Conservation (phyloP, 2,888 invertebrate species). For the Platycheirus albimanus region DNA sequence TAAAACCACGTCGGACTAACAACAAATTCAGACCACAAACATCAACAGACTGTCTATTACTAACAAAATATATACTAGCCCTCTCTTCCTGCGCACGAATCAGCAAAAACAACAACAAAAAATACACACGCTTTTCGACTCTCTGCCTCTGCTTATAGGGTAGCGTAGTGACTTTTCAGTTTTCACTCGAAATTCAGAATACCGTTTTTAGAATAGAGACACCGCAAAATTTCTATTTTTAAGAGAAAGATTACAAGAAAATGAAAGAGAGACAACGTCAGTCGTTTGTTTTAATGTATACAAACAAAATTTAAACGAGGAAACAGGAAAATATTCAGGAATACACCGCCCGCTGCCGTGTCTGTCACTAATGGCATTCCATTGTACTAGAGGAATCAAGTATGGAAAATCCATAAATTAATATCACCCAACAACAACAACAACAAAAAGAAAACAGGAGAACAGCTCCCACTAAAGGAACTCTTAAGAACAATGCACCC, state of each 20-base stretch:
- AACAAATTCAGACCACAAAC: slow-evolving; percentile 73
- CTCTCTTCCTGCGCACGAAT: slow-evolving; percentile 25
- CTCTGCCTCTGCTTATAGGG: background rate
- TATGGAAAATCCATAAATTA: slow-evolving; percentile 70
- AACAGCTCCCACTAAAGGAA: no score
- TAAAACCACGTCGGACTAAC: slow-evolving; percentile 58
- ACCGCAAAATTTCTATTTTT: background rate
- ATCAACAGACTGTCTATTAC: slow-evolving; percentile 74
- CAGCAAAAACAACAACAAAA: background rate
- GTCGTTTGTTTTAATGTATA: slow-evolving; percentile 48
- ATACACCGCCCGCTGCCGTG: slow-evolving; percentile 27
- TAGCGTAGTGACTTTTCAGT: slow-evolving; percentile 9
- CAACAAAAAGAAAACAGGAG: background rate
- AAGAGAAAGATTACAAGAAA: slow-evolving; percentile 25
- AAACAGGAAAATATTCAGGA: background rate
- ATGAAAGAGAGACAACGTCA: slow-evolving; percentile 33
- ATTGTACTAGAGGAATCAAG: slow-evolving; percentile 33
- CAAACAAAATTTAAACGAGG: slow-evolving; percentile 45
- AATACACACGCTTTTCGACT: slow-evolving; percentile 17
- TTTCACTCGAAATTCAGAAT: slow-evolving; percentile 6
- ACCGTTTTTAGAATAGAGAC: slow-evolving; percentile 14
- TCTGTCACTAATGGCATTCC: slow-evolving; percentile 53
- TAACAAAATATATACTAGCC: slow-evolving; percentile 56
- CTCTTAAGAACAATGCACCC: slow-evolving; percentile 44
- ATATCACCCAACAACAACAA: slow-evolving; percentile 18